A percentile compares a stretch with the other conserved stretches of the same genome.
Conservation (phyloP, 2,888 invertebrate species). For the Quadriops clusia region DNA sequence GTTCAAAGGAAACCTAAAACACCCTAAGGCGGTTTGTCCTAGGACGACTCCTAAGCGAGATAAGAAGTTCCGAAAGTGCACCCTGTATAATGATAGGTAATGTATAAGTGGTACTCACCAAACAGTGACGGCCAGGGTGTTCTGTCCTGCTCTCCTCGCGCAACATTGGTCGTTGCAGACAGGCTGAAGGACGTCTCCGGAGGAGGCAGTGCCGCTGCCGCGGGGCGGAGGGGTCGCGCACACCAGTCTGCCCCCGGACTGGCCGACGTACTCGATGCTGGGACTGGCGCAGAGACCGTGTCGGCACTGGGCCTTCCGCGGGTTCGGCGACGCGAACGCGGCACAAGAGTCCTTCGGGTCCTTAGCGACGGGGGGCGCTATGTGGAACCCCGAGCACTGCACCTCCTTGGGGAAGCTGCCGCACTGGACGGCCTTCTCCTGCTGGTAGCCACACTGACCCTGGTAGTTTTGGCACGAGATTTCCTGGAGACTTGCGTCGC, state of each 20-base stretch:
- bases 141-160: constrained; percentile 25
- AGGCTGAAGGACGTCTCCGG: constrained; percentile 21
- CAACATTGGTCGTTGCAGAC: constrained; percentile 30
- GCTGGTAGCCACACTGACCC: constrained; percentile 13
- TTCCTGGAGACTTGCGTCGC: constrained; percentile 26
- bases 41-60: too few relatives aligned
- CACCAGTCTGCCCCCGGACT: constrained; percentile 47
- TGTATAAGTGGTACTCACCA: constrained; percentile 46
- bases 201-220: constrained; percentile 19
- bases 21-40: too few relatives aligned
- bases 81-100: too few relatives aligned
- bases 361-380: constrained; percentile 19
- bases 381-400: constrained; percentile 26
- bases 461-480: constrained; percentile 34
- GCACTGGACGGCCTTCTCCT: constrained; percentile 36
- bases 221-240: constrained; percentile 36
- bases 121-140: constrained; percentile 27
- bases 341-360: constrained; percentile 24
- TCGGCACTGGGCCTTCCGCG: constrained; percentile 27
- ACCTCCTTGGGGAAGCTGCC: constrained; percentile 24
- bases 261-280: constrained; percentile 49
- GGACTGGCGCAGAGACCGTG: constrained; percentile 40
- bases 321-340: constrained; percentile 27
- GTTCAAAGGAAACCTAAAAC: too few relatives aligned
- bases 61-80: too few relatives aligned